phyloP scores from a whole-genome alignment of 2,888 invertebrate genomes.

The Venusia cambrica region DNA sequence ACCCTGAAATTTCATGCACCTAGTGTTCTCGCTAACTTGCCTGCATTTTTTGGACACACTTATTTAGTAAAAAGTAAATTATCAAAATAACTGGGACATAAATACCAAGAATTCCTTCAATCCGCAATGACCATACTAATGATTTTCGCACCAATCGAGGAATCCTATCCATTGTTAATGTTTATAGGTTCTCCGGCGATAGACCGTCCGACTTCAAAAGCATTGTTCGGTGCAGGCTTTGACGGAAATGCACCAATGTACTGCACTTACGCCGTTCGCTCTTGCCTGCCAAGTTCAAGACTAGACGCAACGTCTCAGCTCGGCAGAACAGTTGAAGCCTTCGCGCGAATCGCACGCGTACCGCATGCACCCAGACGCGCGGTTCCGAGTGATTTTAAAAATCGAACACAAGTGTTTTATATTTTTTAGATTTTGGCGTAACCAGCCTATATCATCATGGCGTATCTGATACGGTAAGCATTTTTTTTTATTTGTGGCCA shows the following conservation, averaged over 20 bases:
- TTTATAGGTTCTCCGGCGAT: conserved; percentile 19
- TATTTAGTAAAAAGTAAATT: too few relatives aligned
- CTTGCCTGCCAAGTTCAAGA: conserved; percentile 74
- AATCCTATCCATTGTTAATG: conserved; percentile 16
- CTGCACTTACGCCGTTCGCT: conserved; percentile 55
- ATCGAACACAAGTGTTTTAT: conserved; percentile 37
- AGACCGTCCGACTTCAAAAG: conserved; percentile 30
- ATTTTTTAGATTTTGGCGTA: conserved; percentile 37
- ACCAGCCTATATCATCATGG: conserved; percentile 51
- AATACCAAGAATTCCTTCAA: too few relatives aligned
- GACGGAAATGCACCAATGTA: conserved; percentile 56
- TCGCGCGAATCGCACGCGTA: conserved; percentile 44
- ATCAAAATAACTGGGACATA: too few relatives aligned
- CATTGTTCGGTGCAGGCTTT: conserved; percentile 33
- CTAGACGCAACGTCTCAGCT: conserved; percentile 41
- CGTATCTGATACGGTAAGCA: conserved; percentile 67
- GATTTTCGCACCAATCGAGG: conserved; percentile 4
- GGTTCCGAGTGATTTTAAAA: conserved; percentile 42
- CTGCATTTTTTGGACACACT: too few relatives aligned
- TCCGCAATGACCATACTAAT: too few relatives aligned
- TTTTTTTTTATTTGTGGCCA: conserved; percentile 10
- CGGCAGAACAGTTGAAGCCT: conserved; percentile 61
- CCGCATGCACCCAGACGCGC: conserved; percentile 42
- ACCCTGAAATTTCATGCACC: too few relatives aligned
- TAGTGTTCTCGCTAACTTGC: too few relatives aligned